Evolutionary conservation across 2,113 vertebrate genomes (phyloP).

Genomic region (Laterallus jamaicensis): DNA sequence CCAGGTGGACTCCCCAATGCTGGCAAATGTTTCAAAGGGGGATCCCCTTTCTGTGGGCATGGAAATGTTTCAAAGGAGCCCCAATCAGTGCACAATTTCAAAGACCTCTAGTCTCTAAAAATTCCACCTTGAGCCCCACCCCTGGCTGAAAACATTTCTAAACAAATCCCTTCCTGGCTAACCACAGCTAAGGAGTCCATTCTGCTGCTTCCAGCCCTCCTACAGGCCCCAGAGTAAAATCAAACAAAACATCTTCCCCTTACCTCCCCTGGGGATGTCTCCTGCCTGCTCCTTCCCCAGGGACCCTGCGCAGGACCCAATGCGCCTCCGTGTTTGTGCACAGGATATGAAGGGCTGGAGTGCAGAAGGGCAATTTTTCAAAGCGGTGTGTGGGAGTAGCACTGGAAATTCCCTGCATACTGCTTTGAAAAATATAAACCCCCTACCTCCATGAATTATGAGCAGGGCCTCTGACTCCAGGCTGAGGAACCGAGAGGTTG

Average conservation of each 20-base stretch:
- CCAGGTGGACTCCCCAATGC: constrained; percentile 31
- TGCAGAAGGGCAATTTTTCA: constrained; percentile 57
- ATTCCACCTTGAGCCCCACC: background rate
- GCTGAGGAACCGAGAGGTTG: background rate
- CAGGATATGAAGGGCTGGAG: constrained; percentile 44
- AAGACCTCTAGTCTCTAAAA: constrained; percentile 34
- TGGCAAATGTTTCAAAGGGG: constrained; percentile 58
- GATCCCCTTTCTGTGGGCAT: constrained; percentile 4
- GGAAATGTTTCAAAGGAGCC: constrained; percentile 61
- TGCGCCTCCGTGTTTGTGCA: constrained; percentile 36
- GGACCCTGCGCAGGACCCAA: background rate
- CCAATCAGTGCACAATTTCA: constrained; percentile 30
- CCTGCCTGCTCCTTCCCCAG: constrained; percentile 21
- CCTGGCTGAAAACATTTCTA: constrained; percentile 22
- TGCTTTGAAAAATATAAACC: constrained; percentile 28
- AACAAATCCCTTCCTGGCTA: constrained; percentile 43
- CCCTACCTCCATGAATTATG: constrained; percentile 22
- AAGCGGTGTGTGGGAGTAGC: background rate
- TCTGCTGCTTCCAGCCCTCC: background rate
- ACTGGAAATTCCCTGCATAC: constrained; percentile 32
- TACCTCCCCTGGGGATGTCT: constrained; percentile 27
- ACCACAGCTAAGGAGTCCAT: background rate
- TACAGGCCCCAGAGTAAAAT: background rate
- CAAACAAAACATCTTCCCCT: constrained; percentile 40
- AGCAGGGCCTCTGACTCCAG: constrained; percentile 1